Evolutionary conservation across 2,888 invertebrate genomes (phyloP), one percentile per base, ranked within the genome.

Genomic region (Drosophila parthenogenetica): DNA sequence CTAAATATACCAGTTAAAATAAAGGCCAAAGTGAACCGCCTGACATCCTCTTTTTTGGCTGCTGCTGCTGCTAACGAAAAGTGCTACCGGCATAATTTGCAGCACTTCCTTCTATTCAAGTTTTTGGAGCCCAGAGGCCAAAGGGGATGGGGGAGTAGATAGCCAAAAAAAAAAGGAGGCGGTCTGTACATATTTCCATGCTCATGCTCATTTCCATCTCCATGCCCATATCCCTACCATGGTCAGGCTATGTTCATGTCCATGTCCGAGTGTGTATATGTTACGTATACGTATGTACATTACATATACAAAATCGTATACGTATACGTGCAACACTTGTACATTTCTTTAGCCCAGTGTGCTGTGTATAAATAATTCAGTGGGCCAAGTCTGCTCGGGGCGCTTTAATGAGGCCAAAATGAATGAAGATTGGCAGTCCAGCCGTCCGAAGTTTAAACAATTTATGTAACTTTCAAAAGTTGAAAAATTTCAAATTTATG

Each of bases 371-470:
- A 85, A 87, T 85, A 84, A 85, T 85, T 85, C 80, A 85, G 87
- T 76, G 79, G 82, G 69, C 73, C 76, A 73, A 75, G 78, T 74
- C 80, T 73, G 67, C 69, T 77, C 66, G 73, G 73, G 85, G 84
- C 80, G 69, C 81, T 87, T 87, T 84, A 85, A 85, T 85, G 87
- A 85, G 87, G 83, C 81, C 84, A 84, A 76, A 84, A 77, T 73
- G 79, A 79, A 84, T 81, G 73, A 77, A 80, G 79, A 77, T 77
- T 72, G 77, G 77, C 81, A 63, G 62, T 40, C 48, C 51, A 71
- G 58, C 81, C 77, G 75, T 53, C 68, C 64, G 39, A 77, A 86
- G 85, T 87, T 84, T 79, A 81, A 81, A 77, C 77, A 86, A 84
- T 85, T 84, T 87, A 75, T 72, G 70, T 73, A 76, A 80, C 66